Conservation (phyloP, 2,888 invertebrate genomes). For the Podotricha telesiphe region DNA sequence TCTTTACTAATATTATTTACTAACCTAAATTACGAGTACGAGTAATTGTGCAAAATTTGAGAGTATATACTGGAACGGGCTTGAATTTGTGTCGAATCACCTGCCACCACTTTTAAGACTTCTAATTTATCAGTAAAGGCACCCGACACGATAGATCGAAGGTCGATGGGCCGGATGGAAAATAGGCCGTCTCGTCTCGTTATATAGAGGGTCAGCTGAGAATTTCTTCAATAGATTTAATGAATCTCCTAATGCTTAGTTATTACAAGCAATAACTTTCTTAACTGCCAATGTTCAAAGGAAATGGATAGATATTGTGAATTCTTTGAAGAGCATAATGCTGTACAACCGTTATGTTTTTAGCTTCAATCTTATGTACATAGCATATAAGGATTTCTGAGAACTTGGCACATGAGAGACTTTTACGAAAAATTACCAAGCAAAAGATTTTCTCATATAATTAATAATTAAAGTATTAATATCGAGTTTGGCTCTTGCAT, state of each 20-base stretch:
- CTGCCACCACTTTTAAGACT: slow-evolving; percentile 85
- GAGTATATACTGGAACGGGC: slow-evolving; percentile 65
- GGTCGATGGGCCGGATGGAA: slow-evolving; percentile 61
- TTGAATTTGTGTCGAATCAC: slow-evolving; percentile 82
- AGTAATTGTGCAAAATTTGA: slow-evolving; percentile 81
- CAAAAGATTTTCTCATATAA: background rate
- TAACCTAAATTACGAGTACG: slow-evolving; percentile 79
- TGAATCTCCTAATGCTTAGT: slow-evolving; percentile 50
- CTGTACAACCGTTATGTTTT: slow-evolving; percentile 8
- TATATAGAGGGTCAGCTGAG: slow-evolving; percentile 57
- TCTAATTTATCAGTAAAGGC: slow-evolving; percentile 84
- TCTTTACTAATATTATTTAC: background rate
- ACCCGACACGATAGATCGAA: slow-evolving; percentile 61
- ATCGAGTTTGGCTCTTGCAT: slow-evolving; percentile 35
- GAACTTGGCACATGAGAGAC: background rate
- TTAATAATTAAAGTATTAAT: background rate
- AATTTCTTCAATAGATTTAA: slow-evolving; percentile 44
- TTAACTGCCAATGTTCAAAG: slow-evolving; percentile 38
- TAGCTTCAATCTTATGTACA: slow-evolving; percentile 1
- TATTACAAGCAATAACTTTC: slow-evolving; percentile 54
- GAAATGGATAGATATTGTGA: slow-evolving; percentile 21
- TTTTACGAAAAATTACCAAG: background rate
- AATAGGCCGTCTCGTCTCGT: slow-evolving; percentile 61
- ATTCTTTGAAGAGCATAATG: slow-evolving; percentile 22
- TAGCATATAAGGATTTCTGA: background rate